Percentiles rank a stretch among this genome's conserved stretches.
Evolutionary conservation across 2,888 invertebrate species (phyloP).

Genomic region (Euzetes globulus): DNA sequence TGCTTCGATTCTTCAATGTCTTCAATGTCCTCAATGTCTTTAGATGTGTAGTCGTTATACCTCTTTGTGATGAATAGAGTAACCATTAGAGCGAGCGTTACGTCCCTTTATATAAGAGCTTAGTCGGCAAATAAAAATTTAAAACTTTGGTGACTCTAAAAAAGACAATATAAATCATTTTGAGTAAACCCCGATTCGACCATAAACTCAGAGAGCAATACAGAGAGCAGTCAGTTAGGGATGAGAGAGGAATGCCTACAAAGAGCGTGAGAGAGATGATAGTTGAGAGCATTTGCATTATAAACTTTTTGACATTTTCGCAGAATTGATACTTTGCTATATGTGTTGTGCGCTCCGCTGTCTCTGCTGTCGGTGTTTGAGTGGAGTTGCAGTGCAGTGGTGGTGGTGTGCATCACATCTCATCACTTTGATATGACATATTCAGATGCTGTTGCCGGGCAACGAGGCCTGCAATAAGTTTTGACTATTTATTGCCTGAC

Average conservation of each 20-base stretch:
- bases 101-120: conserved; percentile 11
- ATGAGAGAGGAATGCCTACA: neutral
- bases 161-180: conserved; percentile 28
- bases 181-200: conserved; percentile 12
- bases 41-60: conserved; percentile 2
- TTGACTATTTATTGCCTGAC: conserved; percentile 16
- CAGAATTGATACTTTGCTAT: conserved; percentile 17
- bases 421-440: conserved; percentile 31
- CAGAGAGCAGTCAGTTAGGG: neutral
- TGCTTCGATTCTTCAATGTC: conserved; percentile 24
- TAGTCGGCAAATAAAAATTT: conserved; percentile 33
- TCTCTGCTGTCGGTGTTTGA: neutral
- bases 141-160: conserved; percentile 28
- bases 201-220: conserved; percentile 6
- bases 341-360: neutral
- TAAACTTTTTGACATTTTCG: conserved; percentile 20
- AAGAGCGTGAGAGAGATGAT: neutral
- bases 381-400: neutral
- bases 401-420: conserved; percentile 21
- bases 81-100: conserved; percentile 19
- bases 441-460: conserved; percentile 19
- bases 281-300: conserved; percentile 19
- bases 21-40: conserved; percentile 4
- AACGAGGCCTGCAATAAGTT: conserved; percentile 7
- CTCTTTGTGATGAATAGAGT: conserved; percentile 28